Evolutionary conservation across 2,797 vertebrate genomes (phyloP), one percentile per base, ranked within the genome.

Genomic region (Enteromius anoplus): DNA sequence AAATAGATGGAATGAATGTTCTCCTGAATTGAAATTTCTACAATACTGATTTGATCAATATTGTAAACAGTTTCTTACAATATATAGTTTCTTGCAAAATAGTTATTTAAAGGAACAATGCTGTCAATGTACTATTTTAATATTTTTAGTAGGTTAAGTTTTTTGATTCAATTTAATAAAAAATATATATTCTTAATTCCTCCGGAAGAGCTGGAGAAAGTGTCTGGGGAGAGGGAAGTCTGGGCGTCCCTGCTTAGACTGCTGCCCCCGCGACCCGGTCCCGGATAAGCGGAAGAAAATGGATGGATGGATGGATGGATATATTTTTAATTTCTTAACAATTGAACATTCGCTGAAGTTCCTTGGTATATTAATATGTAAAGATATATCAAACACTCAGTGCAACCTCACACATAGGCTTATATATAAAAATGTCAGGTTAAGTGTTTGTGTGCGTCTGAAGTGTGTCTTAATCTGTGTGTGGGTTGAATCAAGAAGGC

Each of bases 401-500:
- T 29, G 60, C 60, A 15, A 62, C 12, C 26, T 62, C 26, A 32
- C 12, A 15, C 15, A 62, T 32, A 64, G 26, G 60, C 12, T 12
- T 29, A 62, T 62, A 34, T 64, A 55, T 60, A 60, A 5, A 34
- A 11, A 64, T 64, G 60, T 64, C 14, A 8, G 26, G 60, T 32
- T 64, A 8, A 58, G 34, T 83, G 62, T 76, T 77, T 76, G 81
- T 65, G 78, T 75, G 37, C 21, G 8, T 65, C 68, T 62, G 69
- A 14, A 81, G 53, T 81, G 78, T 73, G 53, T 60, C 40, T 37
- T 81, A 73, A 81, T 49, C 79, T 81, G 47, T 80, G 78, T 75
- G 83, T 85, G 83, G 78, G 83, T 68, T 79, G 60, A 47, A 60
- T 70, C 77, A 80, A 15, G 66, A 71, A 77, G 58, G 66, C 68